Evolutionary conservation across 2,888 invertebrate species (phyloP).

Genomic region (Trissolcus brochymenae): DNA sequence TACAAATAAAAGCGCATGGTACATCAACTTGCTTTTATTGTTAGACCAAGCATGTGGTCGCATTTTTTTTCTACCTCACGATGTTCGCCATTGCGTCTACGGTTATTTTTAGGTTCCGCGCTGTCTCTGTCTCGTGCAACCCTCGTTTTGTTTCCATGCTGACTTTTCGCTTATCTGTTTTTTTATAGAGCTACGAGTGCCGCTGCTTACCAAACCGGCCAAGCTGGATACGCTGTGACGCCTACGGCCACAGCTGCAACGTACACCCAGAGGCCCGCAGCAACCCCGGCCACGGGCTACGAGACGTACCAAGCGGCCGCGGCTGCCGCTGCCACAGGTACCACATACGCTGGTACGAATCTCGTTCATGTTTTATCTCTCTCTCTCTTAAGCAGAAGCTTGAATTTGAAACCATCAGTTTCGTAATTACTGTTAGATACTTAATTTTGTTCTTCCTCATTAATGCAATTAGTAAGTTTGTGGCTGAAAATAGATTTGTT

Average conservation of each 20-base stretch:
- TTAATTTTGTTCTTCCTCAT: no score
- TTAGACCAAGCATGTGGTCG: no score
- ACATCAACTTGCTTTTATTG: no score
- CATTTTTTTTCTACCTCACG: no score
- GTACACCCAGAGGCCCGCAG: slow-evolving; percentile 88
- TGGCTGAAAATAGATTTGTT: no score
- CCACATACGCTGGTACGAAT: slow-evolving; percentile 79
- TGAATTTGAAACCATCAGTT: no score
- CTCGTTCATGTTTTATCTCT: no score
- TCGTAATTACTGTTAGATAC: no score
- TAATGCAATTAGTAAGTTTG: no score
- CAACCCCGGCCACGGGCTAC: slow-evolving; percentile 86
- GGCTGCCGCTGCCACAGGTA: slow-evolving; percentile 87
- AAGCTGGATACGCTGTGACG: slow-evolving; percentile 90
- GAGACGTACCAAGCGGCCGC: slow-evolving; percentile 86
- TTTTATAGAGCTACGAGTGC: slow-evolving; percentile 83
- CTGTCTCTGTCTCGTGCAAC: not conserved
- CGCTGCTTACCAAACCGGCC: slow-evolving; percentile 89
- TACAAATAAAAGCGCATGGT: no score
- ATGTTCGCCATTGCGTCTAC: no score
- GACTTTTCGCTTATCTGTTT: slow-evolving; percentile 15
- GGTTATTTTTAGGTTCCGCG: not conserved
- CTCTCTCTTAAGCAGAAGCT: no score
- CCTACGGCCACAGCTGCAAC: slow-evolving; percentile 89
- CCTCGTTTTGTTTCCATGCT: not conserved